These are phyloP conservation scores for Oscheius myriophilus DNA, from an alignment of 2,888 invertebrate species.

Conservation along the genomic window DNA sequence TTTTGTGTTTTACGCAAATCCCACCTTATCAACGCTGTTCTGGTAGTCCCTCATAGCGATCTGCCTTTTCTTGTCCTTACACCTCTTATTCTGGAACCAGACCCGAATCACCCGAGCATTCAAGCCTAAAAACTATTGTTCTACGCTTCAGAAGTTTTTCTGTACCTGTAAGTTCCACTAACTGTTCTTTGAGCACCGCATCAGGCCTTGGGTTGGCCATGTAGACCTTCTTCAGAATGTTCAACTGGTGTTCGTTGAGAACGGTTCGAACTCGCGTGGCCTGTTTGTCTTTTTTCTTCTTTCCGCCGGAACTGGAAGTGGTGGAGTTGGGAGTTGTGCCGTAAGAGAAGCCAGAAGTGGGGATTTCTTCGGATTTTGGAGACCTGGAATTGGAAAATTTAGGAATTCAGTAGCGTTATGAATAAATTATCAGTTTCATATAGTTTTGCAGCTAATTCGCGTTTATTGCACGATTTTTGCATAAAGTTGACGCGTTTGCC, in stretches of 20 bases:
- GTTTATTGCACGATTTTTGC: too few relatives aligned
- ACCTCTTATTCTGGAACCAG: conserved; percentile 95
- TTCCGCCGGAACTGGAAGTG: conserved; percentile 66
- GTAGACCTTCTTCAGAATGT: conserved; percentile 96
- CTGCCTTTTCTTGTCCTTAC: conserved; percentile 96
- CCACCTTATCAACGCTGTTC: conserved; percentile 90
- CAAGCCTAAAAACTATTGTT: conserved; percentile 75
- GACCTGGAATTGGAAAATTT: conserved; percentile 31
- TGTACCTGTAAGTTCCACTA: conserved; percentile 92
- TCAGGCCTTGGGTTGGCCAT: conserved; percentile 97
- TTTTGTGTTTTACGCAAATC: conserved; percentile 18
- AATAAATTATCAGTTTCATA: too few relatives aligned
- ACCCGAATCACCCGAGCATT: conserved; percentile 97
- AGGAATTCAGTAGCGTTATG: background rate
- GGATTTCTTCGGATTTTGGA: conserved; percentile 48
- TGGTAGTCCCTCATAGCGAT: conserved; percentile 96
- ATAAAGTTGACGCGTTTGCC: too few relatives aligned
- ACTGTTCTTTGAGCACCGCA: conserved; percentile 98
- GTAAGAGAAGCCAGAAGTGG: conserved; percentile 32
- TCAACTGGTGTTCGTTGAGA: conserved; percentile 96
- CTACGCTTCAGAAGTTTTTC: background rate
- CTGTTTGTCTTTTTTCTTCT: conserved; percentile 73
- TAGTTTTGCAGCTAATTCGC: too few relatives aligned
- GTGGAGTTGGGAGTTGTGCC: conserved; percentile 21
- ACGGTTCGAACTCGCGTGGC: conserved; percentile 98